phyloP scores from a whole-genome alignment of 2,797 vertebrate genomes.

The Cossypha heuglini region DNA sequence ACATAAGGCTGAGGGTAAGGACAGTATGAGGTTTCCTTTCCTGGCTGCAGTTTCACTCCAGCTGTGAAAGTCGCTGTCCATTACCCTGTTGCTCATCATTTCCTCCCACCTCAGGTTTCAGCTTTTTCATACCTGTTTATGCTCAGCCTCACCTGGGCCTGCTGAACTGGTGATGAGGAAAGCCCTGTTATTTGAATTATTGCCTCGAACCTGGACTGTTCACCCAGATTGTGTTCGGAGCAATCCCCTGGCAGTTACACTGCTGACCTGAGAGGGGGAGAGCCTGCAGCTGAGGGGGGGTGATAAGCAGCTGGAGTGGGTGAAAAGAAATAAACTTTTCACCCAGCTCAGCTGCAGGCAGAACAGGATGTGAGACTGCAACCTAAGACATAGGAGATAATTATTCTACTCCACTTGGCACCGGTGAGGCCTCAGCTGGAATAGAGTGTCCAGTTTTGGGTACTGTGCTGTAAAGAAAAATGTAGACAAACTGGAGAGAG shows the following conservation, averaged over 20 bases:
- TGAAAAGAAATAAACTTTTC: conserved; percentile 68
- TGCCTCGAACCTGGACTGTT: background rate
- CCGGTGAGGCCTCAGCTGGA: conserved; percentile 58
- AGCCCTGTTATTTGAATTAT: background rate
- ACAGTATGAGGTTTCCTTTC: background rate
- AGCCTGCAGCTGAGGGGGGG: conserved; percentile 46
- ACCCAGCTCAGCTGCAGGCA: conserved; percentile 68
- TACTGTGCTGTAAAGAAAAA: conserved; percentile 50
- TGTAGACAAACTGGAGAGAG: conserved; percentile 29
- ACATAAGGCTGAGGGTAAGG: background rate
- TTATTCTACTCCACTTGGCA: conserved; percentile 65
- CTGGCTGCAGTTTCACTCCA: background rate
- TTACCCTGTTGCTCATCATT: background rate
- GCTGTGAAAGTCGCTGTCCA: rapidly evolving
- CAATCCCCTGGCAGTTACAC: background rate
- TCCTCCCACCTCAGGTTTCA: background rate
- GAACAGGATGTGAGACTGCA: conserved; percentile 64
- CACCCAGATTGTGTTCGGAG: background rate
- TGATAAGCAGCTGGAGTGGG: conserved; percentile 65
- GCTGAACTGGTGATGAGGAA: background rate
- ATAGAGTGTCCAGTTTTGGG: conserved; percentile 57
- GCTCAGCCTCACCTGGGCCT: background rate
- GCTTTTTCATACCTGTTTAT: background rate
- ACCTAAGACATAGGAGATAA: conserved; percentile 68
- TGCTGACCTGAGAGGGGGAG: conserved; percentile 41